phyloP scores from a whole-genome alignment of 2,797 vertebrate genomes.

The Acanthurus tractus region DNA sequence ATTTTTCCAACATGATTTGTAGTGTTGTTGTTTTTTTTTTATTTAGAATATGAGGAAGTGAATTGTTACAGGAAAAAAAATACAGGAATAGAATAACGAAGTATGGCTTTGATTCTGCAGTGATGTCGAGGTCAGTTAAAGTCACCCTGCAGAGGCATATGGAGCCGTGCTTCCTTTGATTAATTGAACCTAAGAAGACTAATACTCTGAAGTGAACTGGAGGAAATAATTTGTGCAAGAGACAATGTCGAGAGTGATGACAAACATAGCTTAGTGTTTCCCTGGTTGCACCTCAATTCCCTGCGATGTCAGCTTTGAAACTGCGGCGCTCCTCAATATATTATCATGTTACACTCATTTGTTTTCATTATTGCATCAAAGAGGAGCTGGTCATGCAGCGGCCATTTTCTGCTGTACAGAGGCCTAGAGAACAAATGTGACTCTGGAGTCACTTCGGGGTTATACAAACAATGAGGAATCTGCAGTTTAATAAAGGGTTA shows the following conservation, averaged over 20 bases:
- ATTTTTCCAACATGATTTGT: constrained; percentile 59
- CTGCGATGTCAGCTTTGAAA: constrained; percentile 76
- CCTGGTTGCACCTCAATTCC: constrained; percentile 80
- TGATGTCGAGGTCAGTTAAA: constrained; percentile 60
- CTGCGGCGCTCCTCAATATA: constrained; percentile 73
- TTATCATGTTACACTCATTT: constrained; percentile 86
- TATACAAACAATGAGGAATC: constrained; percentile 81
- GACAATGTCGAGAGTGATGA: constrained; percentile 83
- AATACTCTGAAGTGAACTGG: constrained; percentile 78
- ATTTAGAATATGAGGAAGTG: constrained; percentile 44
- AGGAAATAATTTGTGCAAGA: constrained; percentile 81
- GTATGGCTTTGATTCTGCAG: constrained; percentile 28
- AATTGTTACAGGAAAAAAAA: constrained; percentile 30
- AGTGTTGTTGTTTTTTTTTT: constrained; percentile 20
- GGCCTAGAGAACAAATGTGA: constrained; percentile 83
- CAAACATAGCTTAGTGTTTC: constrained; percentile 83
- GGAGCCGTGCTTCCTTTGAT: constrained; percentile 77
- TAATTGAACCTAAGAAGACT: constrained; percentile 78
- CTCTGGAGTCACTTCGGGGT: constrained; percentile 82
- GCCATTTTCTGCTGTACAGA: constrained; percentile 80
- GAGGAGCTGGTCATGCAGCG: constrained; percentile 80
- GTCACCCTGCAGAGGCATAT: constrained; percentile 67
- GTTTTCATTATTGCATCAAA: constrained; percentile 88
- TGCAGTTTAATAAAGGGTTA: constrained; percentile 84
- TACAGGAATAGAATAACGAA: constrained; percentile 48